phyloP scores from a whole-genome alignment of 2,797 vertebrate genomes.

The Sphaeramia orbicularis region DNA sequence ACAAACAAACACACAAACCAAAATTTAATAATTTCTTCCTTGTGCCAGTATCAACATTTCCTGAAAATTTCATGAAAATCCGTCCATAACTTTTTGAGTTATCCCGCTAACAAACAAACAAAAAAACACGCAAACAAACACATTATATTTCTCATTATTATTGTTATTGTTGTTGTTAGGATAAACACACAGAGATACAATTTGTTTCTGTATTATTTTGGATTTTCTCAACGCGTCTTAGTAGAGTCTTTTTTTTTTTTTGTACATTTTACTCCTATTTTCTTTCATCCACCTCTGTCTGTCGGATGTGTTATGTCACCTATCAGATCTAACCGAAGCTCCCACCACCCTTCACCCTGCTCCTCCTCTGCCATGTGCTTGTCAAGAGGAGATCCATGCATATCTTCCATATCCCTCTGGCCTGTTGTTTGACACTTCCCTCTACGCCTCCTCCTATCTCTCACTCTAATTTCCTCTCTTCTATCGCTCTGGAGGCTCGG shows the following conservation, averaged over 20 bases:
- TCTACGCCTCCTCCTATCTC: conserved; percentile 47
- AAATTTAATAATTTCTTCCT: no score
- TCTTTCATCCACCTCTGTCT: background rate
- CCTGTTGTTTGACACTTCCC: conserved; percentile 65
- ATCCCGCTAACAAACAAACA: no score
- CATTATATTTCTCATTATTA: no score
- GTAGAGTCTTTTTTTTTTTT: no score
- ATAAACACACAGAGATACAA: no score
- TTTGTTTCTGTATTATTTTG: background rate
- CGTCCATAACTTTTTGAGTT: no score
- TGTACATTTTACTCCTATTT: background rate
- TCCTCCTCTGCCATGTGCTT: conserved; percentile 24
- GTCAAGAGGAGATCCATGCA: conserved; percentile 54
- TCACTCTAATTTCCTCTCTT: conserved; percentile 59
- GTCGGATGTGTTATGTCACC: background rate
- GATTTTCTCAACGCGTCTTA: no score
- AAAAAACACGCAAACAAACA: no score
- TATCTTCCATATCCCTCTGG: conserved; percentile 58
- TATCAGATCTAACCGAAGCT: conserved; percentile 6
- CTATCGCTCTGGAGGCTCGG: conserved; percentile 47
- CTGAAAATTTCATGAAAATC: no score
- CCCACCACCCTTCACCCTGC: background rate
- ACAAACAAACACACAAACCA: no score
- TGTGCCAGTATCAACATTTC: no score
- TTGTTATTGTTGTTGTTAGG: no score